A percentile compares a stretch with the other conserved stretches of the same genome.
Conservation (phyloP, 1,140 invertebrate species). For the Trachymyrmex cornetzi region DNA sequence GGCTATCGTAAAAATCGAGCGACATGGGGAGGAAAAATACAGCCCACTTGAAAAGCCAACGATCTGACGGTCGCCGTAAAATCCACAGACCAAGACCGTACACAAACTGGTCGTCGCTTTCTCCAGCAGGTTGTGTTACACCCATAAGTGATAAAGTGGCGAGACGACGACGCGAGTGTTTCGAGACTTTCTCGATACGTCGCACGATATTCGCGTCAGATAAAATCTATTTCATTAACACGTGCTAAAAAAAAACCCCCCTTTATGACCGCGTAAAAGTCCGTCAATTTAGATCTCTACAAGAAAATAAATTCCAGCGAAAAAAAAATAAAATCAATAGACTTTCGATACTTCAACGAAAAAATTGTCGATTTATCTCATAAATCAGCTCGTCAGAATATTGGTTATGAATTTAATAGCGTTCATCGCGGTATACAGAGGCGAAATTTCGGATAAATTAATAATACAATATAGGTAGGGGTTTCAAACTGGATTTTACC, state of each 20-base stretch:
- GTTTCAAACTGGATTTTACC: conserved; percentile 28
- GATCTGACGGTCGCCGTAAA: conserved; percentile 60
- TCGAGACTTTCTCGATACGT: conserved; percentile 64
- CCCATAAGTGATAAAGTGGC: conserved; percentile 67
- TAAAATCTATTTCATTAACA: conserved; percentile 54
- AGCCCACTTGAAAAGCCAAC: conserved; percentile 51
- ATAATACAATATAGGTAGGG: conserved; percentile 8
- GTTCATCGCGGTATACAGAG: background rate
- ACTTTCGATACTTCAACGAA: background rate
- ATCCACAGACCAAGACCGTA: conserved; percentile 62
- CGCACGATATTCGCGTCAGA: background rate
- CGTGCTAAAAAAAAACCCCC: background rate
- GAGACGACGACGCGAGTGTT: conserved; percentile 42
- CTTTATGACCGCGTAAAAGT: background rate
- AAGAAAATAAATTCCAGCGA: background rate
- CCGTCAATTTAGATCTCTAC: too few relatives aligned
- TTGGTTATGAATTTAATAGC: conserved; percentile 27
- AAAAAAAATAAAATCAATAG: background rate
- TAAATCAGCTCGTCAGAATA: conserved; percentile 24
- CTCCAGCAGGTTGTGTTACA: conserved; percentile 60
- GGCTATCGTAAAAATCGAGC: conserved; percentile 56
- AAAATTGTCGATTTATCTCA: conserved; percentile 15
- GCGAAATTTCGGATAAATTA: conserved; percentile 48
- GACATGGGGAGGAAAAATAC: conserved; percentile 52
- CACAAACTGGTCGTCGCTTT: conserved; percentile 66